Evolutionary conservation across 1,140 invertebrate genomes (phyloP), one percentile per base, ranked within the genome.

Genomic region (Aphidius ervi): DNA sequence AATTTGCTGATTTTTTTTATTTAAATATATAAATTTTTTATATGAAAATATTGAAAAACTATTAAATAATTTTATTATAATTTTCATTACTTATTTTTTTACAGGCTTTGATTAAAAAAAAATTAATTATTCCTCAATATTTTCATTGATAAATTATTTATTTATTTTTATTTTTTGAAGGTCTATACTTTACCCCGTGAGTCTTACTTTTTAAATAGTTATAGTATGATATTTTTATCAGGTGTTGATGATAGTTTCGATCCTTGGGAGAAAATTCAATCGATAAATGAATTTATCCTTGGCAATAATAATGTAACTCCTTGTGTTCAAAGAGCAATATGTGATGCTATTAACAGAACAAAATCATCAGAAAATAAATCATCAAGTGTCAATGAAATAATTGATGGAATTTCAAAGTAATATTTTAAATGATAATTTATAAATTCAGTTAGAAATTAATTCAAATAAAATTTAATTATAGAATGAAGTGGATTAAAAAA

Each of bases 351-450:
- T 42, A 63, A 58, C 6, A 60, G 16, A 66, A 5, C 48, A 67
- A 9, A 67, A 16, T 16, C 16, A 16, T 16, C 16, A 16, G 16
- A 16, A 16, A 16, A 72, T 1, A 69, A 68, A 52, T 72, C 71
- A 1, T 68, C 70, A 1, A 75, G 70, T 40, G 62, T 65, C 1
- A 73, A 78, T 3, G 79, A 80, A 63, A 77, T 81, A 46, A 72
- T 81, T 39, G 79, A 81, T 53, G 77, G 73, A 31, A 46, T 81
- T 5, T 68, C 70, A 1, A 78, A 74, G 79, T 80, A 72, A 49
- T 46, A 53, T 45, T 55, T 49, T 46, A 16, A 46, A 37, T 42
- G 1, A 16, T 16, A 16, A 16, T 16, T 16, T 16, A 16, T n/a
- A 16, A 52, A 39, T 59, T 37, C 1, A 53, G 2, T 31, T 9